Conservation (phyloP, 2,113 vertebrate species). For the Erythrolamprus reginae region DNA sequence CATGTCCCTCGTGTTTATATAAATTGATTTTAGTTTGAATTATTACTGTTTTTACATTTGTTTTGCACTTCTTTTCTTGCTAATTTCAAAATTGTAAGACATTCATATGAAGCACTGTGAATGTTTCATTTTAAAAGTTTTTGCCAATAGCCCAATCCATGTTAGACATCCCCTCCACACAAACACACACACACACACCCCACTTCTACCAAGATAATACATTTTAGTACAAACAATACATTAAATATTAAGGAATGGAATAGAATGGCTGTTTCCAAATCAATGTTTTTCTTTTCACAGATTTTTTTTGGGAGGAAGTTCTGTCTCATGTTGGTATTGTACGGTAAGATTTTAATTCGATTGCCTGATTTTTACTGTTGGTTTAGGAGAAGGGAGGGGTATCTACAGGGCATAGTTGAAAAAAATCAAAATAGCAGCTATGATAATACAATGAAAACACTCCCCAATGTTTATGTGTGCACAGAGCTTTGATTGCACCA, state of each 20-base stretch:
- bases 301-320: constrained; percentile 4
- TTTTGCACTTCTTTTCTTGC: neutral
- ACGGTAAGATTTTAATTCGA: constrained; percentile 13
- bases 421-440: neutral
- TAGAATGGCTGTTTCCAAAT: neutral
- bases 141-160: neutral
- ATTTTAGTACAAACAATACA: neutral
- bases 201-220: neutral
- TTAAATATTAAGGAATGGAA: neutral
- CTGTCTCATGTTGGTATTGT: constrained; percentile 16
- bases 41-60: neutral
- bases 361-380: neutral
- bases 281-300: neutral
- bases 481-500: neutral
- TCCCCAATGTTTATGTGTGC: neutral
- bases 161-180: neutral
- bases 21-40: neutral
- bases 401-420: neutral
- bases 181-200: too few relatives aligned
- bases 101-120: neutral
- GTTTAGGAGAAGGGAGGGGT: neutral
- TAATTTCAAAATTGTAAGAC: neutral
- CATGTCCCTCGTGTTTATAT: neutral
- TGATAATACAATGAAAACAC: neutral
- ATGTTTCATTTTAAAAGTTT: neutral